phyloP scores from a whole-genome alignment of 2,113 vertebrate genomes.

The Dascyllus trimaculatus region DNA sequence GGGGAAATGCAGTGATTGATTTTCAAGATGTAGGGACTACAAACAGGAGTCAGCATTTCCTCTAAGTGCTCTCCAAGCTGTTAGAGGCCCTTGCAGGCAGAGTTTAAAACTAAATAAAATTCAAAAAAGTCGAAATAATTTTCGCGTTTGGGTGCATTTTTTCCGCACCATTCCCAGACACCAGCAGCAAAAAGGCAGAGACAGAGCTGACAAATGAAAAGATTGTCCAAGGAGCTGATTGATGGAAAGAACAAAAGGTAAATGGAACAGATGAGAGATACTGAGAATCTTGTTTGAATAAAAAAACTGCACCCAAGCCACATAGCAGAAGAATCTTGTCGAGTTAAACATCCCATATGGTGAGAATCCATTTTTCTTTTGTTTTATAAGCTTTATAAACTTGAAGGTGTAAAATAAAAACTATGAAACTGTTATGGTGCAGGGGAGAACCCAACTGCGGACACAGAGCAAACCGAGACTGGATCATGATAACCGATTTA shows the following conservation, averaged over 20 bases:
- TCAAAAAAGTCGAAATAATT: slow-evolving; percentile 16
- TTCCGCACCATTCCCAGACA: slow-evolving; percentile 65
- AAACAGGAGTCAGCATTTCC: slow-evolving; percentile 75
- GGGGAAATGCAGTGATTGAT: slow-evolving; percentile 65
- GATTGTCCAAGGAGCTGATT: slow-evolving; percentile 45
- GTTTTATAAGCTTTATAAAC: too few species aligned
- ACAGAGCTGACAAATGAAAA: slow-evolving; percentile 1
- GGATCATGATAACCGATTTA: too few species aligned
- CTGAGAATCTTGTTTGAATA: too few species aligned
- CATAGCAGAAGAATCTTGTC: neutral
- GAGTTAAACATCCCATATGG: neutral
- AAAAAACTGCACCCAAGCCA: neutral
- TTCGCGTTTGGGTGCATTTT: slow-evolving; percentile 75
- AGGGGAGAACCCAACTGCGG: too few species aligned
- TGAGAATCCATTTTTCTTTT: too few species aligned
- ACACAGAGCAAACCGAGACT: too few species aligned
- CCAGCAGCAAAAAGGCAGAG: slow-evolving; percentile 29
- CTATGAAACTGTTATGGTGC: too few species aligned
- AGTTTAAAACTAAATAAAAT: neutral
- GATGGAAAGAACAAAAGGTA: slow-evolving; percentile 43
- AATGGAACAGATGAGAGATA: slow-evolving; percentile 8
- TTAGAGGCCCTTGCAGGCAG: slow-evolving; percentile 31
- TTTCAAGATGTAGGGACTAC: slow-evolving; percentile 73
- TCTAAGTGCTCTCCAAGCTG: slow-evolving; percentile 71
- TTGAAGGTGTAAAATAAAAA: too few species aligned